A percentile compares a stretch with the other conserved stretches of the same genome.
These are phyloP conservation scores for Campoletis sonorensis DNA, from an alignment of 1,140 invertebrate species.

Conservation along the genomic window DNA sequence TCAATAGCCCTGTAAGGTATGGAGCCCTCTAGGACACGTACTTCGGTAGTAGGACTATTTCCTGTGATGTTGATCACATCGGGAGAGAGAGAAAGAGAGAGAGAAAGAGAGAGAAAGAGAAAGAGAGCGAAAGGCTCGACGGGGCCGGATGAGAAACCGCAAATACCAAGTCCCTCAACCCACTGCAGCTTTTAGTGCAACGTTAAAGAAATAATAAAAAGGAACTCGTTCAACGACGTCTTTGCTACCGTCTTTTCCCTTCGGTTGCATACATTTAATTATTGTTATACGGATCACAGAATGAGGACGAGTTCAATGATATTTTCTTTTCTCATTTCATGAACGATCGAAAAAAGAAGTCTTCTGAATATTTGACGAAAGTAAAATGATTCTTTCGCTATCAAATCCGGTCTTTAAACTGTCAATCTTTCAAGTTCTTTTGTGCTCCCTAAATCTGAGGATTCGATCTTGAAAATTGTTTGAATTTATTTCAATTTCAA, in stretches of 20 bases:
- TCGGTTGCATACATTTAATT: not conserved
- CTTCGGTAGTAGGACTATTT: constrained; percentile 74
- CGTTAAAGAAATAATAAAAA: constrained; percentile 3
- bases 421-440: too few species aligned
- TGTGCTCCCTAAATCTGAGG: too few species aligned
- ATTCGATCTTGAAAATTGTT: too few species aligned
- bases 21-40: constrained; percentile 71
- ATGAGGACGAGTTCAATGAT: too few species aligned
- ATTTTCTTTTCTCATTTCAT: not conserved
- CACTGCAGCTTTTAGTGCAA: not conserved
- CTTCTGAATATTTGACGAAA: too few species aligned
- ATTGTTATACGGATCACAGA: too few species aligned
- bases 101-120: too few species aligned
- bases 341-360: too few species aligned
- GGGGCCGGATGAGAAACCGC: constrained; percentile 75
- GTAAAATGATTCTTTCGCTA: too few species aligned
- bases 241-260: not conserved
- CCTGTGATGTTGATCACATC: constrained; percentile 66
- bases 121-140: not conserved
- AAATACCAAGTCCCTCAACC: constrained; percentile 64
- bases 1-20: constrained; percentile 66
- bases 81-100: not conserved
- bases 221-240: constrained; percentile 5
- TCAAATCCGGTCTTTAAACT: too few species aligned
- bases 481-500: too few species aligned